phyloP scores from a whole-genome alignment of 2,797 vertebrate species.

The Crypturellus tataupa region DNA sequence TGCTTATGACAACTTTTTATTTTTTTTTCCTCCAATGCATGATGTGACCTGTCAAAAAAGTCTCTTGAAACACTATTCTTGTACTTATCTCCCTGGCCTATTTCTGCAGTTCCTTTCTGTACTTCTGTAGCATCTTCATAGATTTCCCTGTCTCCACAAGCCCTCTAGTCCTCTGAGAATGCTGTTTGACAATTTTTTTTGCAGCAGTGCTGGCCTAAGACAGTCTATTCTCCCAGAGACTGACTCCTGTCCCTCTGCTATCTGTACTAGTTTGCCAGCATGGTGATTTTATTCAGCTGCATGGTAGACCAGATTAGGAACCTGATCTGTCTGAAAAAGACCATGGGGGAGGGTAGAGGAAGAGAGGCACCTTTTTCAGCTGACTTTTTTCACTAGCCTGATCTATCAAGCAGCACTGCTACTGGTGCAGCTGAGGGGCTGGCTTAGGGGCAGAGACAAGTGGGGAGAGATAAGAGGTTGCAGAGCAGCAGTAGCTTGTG shows the following conservation, averaged over 20 bases:
- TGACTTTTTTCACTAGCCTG: neutral
- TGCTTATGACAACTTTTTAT: slow-evolving; percentile 34
- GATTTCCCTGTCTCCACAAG: slow-evolving; percentile 40
- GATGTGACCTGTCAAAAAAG: slow-evolving; percentile 46
- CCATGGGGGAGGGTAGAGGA: neutral
- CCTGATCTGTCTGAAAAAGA: slow-evolving; percentile 41
- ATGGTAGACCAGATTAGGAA: slow-evolving; percentile 44
- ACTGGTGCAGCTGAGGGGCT: neutral
- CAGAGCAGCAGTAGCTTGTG: neutral
- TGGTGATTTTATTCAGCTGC: slow-evolving; percentile 16
- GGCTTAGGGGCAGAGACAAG: neutral
- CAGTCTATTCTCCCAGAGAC: slow-evolving; percentile 16
- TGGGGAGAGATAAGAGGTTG: fast-evolving
- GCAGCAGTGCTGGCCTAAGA: slow-evolving; percentile 34
- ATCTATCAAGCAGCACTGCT: neutral
- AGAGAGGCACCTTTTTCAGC: neutral
- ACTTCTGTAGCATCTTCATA: slow-evolving; percentile 18
- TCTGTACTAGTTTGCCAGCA: neutral
- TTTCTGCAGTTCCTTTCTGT: slow-evolving; percentile 41
- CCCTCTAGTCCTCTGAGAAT: slow-evolving; percentile 1
- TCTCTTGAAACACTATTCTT: slow-evolving; percentile 37
- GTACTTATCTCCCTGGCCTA: slow-evolving; percentile 13
- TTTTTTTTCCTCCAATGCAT: neutral
- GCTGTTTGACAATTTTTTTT: slow-evolving; percentile 32
- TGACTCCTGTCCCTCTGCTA: neutral